Evolutionary conservation across 2,797 vertebrate species (phyloP).

Genomic region (Pampus argenteus): DNA sequence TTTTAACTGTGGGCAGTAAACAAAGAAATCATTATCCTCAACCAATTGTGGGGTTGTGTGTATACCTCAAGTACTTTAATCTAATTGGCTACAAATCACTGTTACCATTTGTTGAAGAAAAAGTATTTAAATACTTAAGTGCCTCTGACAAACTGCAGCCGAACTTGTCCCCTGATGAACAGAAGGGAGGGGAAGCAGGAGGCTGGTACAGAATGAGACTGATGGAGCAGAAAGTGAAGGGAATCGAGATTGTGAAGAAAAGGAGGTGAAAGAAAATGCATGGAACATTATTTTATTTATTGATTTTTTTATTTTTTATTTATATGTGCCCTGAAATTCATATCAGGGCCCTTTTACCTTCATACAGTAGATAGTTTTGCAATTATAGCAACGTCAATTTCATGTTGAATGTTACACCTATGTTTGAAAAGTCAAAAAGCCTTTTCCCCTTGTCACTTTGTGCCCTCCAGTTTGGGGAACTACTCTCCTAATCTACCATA

Average conservation of each 20-base stretch:
- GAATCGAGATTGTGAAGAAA: background rate
- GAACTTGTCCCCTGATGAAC: slow-evolving; percentile 36
- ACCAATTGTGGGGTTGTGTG: slow-evolving; percentile 36
- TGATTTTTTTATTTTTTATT: slow-evolving; percentile 31
- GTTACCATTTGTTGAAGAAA: slow-evolving; percentile 42
- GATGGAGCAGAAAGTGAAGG: slow-evolving; percentile 5
- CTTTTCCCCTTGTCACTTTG: background rate
- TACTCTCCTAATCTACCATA: background rate
- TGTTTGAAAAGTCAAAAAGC: too few relatives aligned
- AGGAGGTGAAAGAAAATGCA: background rate
- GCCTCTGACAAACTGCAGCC: slow-evolving; percentile 37
- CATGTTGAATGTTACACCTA: too few relatives aligned
- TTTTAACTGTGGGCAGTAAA: slow-evolving; percentile 38
- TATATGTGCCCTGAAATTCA: slow-evolving; percentile 14
- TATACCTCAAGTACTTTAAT: slow-evolving; percentile 34
- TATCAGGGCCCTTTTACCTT: background rate
- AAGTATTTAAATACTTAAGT: slow-evolving; percentile 42
- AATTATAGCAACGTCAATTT: too few relatives aligned
- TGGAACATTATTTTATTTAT: slow-evolving; percentile 1
- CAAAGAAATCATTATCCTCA: slow-evolving; percentile 58
- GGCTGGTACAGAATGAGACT: background rate
- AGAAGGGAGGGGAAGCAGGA: slow-evolving; percentile 6
- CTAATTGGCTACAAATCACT: slow-evolving; percentile 49
- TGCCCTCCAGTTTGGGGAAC: background rate
- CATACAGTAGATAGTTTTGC: too few relatives aligned